Evolutionary conservation across 2,113 vertebrate species (phyloP).

Genomic region (Channa argus): DNA sequence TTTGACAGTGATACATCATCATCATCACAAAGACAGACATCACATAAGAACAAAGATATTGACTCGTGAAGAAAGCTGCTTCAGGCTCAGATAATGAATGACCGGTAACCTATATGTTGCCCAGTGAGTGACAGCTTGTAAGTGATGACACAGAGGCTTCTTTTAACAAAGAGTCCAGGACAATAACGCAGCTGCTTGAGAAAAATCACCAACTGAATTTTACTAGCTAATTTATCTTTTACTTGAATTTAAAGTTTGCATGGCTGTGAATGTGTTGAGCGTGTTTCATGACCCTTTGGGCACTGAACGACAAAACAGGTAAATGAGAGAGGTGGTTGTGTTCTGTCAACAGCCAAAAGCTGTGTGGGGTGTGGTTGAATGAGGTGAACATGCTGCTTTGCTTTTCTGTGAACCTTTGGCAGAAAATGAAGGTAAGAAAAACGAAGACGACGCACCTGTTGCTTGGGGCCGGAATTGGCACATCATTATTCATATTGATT

Average conservation of each 20-base stretch:
- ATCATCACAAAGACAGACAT: constrained; percentile 34
- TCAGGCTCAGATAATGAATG: constrained; percentile 45
- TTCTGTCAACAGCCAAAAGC: constrained; percentile 29
- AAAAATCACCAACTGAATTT: constrained; percentile 15
- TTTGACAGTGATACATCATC: constrained; percentile 39
- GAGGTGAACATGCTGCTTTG: constrained; percentile 1
- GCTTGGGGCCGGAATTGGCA: not conserved
- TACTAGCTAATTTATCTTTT: not conserved
- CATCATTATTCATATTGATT: not conserved
- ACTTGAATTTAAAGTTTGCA: constrained; percentile 20
- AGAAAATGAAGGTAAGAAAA: not conserved
- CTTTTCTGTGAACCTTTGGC: not conserved
- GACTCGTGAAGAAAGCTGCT: constrained; percentile 39
- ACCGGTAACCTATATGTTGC: constrained; percentile 7
- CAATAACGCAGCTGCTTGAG: constrained; percentile 30
- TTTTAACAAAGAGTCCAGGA: constrained; percentile 36
- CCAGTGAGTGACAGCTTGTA: constrained; percentile 42
- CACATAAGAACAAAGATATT: constrained; percentile 19
- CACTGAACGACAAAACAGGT: constrained; percentile 5
- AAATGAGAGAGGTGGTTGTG: constrained; percentile 12
- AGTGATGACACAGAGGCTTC: constrained; percentile 66
- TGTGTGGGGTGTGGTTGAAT: constrained; percentile 10
- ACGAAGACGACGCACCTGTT: not conserved
- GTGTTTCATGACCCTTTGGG: constrained; percentile 9
- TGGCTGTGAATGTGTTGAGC: constrained; percentile 10